Base-by-base conservation (phyloP, 1,140 invertebrate species). In the Zeugodacus cucurbitae region DNA sequence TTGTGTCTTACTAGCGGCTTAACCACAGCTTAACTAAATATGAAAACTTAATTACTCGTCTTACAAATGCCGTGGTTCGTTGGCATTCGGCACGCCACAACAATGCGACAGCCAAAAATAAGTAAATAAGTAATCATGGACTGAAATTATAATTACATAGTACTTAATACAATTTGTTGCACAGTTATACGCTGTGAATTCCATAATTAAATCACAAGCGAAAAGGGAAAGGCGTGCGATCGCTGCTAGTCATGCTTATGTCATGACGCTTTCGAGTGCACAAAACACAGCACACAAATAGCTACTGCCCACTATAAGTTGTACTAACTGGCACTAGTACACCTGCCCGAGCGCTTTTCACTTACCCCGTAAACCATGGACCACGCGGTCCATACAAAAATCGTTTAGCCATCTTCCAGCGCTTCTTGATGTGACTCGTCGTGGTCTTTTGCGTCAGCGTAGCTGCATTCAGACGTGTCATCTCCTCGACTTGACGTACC, bases 381-480 rank as follows among this genome's bases (percentile, higher is more conserved):
- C 95, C 95, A 88, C 95, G 91, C 41, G 95, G 94, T 86, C 95
- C 95, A 44, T 93, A 94, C 88, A 96, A 94, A 88, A 94, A 94
- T 88, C 94, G 90, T 90, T 95, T 94, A 59, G 94, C 92, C 32
- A 94, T 93, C 90, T 94, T 94, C 95, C 95, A 96, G 88, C 94
- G 94, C 67, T 94, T 93, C 86, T 94, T 91, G 58, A 94, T 94
- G 64, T 94, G 91, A 87, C 93, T 92, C 88, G 94, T 93, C 88
- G 94, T 94, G 62, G 94, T 95, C 74, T 94, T 93, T 82, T 94
- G 91, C 88, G 95, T 94, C 87, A 93, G 93, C 87, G 93, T 90
- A 41, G 94, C 90, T 88, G 94, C 94, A 89, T 94, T 94, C 85
- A 94, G 94, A 54, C 95, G 94, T 85, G 93, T 93, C 88, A 93